A percentile compares a stretch with the other conserved stretches of the same genome.
Conservation (phyloP, 2,888 invertebrate species). For the Agrochola circellaris region DNA sequence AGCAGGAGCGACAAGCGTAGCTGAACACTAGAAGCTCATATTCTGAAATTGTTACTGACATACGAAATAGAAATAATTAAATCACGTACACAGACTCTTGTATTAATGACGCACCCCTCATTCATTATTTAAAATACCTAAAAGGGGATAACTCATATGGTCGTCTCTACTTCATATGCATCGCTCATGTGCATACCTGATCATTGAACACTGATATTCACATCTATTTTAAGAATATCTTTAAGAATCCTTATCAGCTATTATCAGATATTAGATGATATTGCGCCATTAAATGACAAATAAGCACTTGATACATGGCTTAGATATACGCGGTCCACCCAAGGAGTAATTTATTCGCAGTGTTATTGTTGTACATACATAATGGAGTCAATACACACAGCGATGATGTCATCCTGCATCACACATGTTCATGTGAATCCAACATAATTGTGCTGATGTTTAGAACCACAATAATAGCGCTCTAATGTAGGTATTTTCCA, state of each 20-base stretch:
- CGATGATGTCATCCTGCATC: slow-evolving; percentile 68
- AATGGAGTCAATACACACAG: slow-evolving; percentile 58
- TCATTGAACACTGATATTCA: slow-evolving; percentile 34
- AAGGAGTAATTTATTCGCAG: slow-evolving; percentile 56
- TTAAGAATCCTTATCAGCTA: slow-evolving; percentile 54
- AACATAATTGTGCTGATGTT: slow-evolving; percentile 55
- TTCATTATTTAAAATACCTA: slow-evolving; percentile 8
- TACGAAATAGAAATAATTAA: not conserved
- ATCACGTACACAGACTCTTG: not conserved
- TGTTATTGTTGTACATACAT: slow-evolving; percentile 55
- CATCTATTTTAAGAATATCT: slow-evolving; percentile 63
- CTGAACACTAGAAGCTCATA: not conserved
- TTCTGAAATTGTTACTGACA: not conserved
- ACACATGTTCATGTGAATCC: slow-evolving; percentile 60
- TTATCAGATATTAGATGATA: slow-evolving; percentile 62
- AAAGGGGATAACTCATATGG: not conserved
- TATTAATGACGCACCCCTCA: not conserved
- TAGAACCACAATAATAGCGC: slow-evolving; percentile 48
- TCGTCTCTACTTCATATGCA: slow-evolving; percentile 1
- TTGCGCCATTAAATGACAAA: slow-evolving; percentile 48
- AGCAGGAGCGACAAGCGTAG: not conserved
- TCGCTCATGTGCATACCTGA: slow-evolving; percentile 6
- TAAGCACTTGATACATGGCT: slow-evolving; percentile 50
- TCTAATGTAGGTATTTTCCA: slow-evolving; percentile 34
- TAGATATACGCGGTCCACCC: slow-evolving; percentile 27